These are phyloP conservation scores for Chiroxiphia lanceolata DNA, from an alignment of 2,797 vertebrate genomes.

Conservation along the genomic window DNA sequence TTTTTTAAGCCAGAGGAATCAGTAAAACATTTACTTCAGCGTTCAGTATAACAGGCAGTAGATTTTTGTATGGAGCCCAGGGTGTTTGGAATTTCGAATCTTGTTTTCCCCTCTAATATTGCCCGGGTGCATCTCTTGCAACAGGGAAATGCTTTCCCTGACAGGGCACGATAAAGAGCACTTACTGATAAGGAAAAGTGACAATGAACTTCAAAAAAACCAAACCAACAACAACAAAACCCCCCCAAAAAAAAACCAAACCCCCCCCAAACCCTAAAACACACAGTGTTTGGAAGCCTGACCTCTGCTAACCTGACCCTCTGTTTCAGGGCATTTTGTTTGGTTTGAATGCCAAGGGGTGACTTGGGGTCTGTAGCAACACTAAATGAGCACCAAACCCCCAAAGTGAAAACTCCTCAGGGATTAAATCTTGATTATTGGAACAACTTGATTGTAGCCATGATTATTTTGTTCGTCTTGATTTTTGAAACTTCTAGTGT, in stretches of 20 bases:
- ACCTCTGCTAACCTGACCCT: background rate
- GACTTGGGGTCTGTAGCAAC: background rate
- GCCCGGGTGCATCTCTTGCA: background rate
- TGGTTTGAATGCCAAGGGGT: background rate
- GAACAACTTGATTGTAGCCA: background rate
- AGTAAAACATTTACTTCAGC: background rate
- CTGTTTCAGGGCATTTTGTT: background rate
- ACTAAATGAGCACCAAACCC: background rate
- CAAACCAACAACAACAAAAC: background rate
- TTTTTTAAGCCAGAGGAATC: background rate
- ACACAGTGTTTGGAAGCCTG: background rate
- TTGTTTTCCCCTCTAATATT: background rate
- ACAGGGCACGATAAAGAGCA: background rate
- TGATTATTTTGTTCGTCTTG: background rate
- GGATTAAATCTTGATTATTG: background rate
- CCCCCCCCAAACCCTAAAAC: background rate
- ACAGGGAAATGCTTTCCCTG: background rate
- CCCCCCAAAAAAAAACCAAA: background rate
- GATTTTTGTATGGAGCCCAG: background rate
- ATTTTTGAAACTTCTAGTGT: background rate
- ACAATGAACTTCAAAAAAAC: slow-evolving; percentile 35
- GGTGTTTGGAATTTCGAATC: background rate
- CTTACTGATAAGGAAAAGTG: background rate
- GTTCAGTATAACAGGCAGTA: background rate
- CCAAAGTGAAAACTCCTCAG: background rate